phyloP scores from a whole-genome alignment of 2,888 invertebrate species.

The Geophilus truncorum region DNA sequence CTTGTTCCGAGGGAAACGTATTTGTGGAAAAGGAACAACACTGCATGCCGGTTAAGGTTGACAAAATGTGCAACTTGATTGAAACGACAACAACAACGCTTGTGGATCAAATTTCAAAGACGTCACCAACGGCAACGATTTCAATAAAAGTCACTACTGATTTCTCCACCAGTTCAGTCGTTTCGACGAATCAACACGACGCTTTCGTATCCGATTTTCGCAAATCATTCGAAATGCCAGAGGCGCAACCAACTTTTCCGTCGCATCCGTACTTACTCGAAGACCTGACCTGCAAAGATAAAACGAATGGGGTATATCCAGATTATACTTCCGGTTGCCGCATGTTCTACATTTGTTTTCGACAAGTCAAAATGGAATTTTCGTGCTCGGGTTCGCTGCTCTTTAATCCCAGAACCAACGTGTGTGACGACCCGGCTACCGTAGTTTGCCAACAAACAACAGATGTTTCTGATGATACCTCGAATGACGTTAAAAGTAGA shows the following conservation, averaged over 20 bases:
- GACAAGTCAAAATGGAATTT: slow-evolving; percentile 36
- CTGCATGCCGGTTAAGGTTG: slow-evolving; percentile 16
- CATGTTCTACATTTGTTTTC: slow-evolving; percentile 38
- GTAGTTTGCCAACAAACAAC: slow-evolving; percentile 36
- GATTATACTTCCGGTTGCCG: slow-evolving; percentile 38
- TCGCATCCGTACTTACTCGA: not conserved
- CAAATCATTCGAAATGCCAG: not conserved
- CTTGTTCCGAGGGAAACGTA: slow-evolving; percentile 36
- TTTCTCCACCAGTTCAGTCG: not conserved
- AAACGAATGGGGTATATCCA: slow-evolving; percentile 38
- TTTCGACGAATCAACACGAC: not conserved
- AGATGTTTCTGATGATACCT: not conserved
- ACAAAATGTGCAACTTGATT: not conserved
- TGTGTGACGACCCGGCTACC: slow-evolving; percentile 36
- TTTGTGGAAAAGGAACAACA: slow-evolving; percentile 35
- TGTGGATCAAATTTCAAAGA: not conserved
- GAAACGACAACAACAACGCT: not conserved
- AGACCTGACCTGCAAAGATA: slow-evolving; percentile 36
- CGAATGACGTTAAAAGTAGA: slow-evolving; percentile 30
- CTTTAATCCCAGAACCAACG: slow-evolving; percentile 37
- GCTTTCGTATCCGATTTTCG: not conserved
- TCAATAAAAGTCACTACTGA: too few species aligned
- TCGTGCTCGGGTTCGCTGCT: slow-evolving; percentile 38
- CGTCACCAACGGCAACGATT: too few species aligned
- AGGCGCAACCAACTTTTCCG: not conserved